Evolutionary conservation across 1,140 invertebrate genomes (phyloP).

Genomic region (Orius insidiosus): DNA sequence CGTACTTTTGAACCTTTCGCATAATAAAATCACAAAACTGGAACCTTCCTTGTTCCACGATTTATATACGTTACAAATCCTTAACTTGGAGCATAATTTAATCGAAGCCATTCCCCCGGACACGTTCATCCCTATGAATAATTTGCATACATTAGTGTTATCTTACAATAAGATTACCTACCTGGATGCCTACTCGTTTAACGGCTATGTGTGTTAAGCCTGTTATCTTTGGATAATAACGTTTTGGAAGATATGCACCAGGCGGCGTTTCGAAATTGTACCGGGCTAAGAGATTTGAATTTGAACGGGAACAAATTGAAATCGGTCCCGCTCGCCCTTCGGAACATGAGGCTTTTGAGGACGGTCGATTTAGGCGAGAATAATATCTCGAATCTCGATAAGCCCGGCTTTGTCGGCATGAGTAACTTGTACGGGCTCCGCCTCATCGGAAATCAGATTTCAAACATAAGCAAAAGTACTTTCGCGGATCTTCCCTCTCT

Average conservation of each 20-base stretch:
- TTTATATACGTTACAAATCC: conserved; percentile 62
- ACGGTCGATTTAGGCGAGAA: conserved; percentile 71
- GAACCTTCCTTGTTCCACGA: conserved; percentile 64
- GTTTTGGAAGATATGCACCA: conserved; percentile 52
- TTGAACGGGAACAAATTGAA: conserved; percentile 62
- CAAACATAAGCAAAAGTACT: conserved; percentile 63
- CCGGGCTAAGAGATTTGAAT: conserved; percentile 59
- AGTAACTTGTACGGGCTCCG: conserved; percentile 62
- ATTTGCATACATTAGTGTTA: conserved; percentile 61
- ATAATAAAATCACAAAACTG: conserved; percentile 64
- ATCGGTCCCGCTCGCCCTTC: conserved; percentile 52
- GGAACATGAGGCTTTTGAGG: conserved; percentile 52
- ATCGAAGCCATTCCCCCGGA: conserved; percentile 60
- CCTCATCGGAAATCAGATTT: conserved; percentile 72
- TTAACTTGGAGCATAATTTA: conserved; percentile 62
- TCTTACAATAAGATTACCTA: conserved; percentile 61
- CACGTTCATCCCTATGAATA: conserved; percentile 66
- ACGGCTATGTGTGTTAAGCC: conserved; percentile 56
- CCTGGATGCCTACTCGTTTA: conserved; percentile 56
- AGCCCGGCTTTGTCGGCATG: conserved; percentile 65
- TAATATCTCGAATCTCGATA: conserved; percentile 51
- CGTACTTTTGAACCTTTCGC: conserved; percentile 66
- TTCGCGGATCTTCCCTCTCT: conserved; percentile 65
- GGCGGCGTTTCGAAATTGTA: conserved; percentile 66
- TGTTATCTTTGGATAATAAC: conserved; percentile 66